A percentile compares a stretch with the other conserved stretches of the same genome.
phyloP scores from a whole-genome alignment of 1,140 invertebrate genomes.

The Eufriesea mexicana region DNA sequence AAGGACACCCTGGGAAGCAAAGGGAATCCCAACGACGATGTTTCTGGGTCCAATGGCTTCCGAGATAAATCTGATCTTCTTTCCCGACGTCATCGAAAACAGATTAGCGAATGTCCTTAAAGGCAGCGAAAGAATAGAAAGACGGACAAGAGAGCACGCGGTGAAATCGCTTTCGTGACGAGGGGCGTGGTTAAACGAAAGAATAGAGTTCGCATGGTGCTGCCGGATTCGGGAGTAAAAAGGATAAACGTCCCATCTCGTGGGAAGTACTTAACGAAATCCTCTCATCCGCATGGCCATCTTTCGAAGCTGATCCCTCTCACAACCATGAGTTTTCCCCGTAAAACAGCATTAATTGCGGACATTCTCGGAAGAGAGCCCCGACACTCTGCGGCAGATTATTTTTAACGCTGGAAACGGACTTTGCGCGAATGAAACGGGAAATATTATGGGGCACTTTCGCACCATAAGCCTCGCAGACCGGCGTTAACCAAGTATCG shows the following conservation, averaged over 20 bases:
- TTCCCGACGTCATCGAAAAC: conserved; percentile 51
- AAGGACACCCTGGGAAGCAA: no score
- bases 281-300: conserved; percentile 69
- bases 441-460: background rate
- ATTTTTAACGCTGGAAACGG: background rate
- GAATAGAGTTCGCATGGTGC: conserved; percentile 61
- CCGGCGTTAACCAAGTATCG: background rate
- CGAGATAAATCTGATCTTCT: background rate
- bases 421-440: background rate
- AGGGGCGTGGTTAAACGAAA: conserved; percentile 61
- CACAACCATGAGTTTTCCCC: conserved; percentile 30
- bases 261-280: conserved; percentile 70
- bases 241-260: conserved; percentile 71
- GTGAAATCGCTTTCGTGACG: conserved; percentile 48
- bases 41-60: background rate
- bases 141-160: conserved; percentile 27
- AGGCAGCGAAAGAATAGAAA: conserved; percentile 2
- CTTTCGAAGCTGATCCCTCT: conserved; percentile 38
- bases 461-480: background rate
- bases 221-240: conserved; percentile 55
- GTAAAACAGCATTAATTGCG: conserved; percentile 61
- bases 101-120: conserved; percentile 49
- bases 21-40: background rate
- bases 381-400: conserved; percentile 3
- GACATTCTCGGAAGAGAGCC: background rate